These are phyloP conservation scores for Drosophila flavopinicola DNA, from an alignment of 2,888 invertebrate genomes.

Conservation along the genomic window DNA sequence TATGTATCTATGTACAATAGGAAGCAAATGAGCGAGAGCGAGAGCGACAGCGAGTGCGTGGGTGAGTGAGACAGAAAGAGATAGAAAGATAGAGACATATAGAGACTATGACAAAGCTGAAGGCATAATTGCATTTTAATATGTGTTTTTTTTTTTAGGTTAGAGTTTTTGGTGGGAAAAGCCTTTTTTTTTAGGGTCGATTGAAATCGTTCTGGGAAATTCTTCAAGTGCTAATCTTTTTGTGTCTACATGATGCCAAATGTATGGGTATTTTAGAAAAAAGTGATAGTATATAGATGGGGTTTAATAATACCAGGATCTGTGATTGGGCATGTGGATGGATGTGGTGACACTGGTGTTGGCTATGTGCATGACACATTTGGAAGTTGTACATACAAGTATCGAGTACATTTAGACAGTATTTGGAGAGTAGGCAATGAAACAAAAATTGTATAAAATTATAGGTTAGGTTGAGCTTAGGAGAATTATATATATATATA, in stretches of 20 bases:
- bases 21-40: constrained; percentile 38
- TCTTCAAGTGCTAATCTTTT: background rate
- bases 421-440: constrained; percentile 34
- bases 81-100: background rate
- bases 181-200: background rate
- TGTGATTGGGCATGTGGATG: constrained; percentile 19
- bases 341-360: constrained; percentile 12
- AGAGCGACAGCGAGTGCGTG: constrained; percentile 27
- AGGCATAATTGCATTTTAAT: too few species aligned
- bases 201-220: background rate
- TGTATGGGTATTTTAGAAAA: constrained; percentile 1
- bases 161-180: too few species aligned
- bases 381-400: constrained; percentile 33
- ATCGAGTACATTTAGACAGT: constrained; percentile 54
- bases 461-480: constrained; percentile 56
- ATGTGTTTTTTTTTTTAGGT: too few species aligned
- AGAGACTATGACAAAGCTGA: background rate
- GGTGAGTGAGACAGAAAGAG: constrained; percentile 12
- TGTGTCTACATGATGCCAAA: background rate
- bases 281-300: background rate
- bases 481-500: constrained; percentile 37
- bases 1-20: background rate
- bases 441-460: constrained; percentile 47
- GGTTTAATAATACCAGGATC: constrained; percentile 6
- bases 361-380: constrained; percentile 14